A percentile compares a stretch with the other conserved stretches of the same genome.
Evolutionary conservation across 2,888 invertebrate species (phyloP).

Genomic region (Congeria kusceri): DNA sequence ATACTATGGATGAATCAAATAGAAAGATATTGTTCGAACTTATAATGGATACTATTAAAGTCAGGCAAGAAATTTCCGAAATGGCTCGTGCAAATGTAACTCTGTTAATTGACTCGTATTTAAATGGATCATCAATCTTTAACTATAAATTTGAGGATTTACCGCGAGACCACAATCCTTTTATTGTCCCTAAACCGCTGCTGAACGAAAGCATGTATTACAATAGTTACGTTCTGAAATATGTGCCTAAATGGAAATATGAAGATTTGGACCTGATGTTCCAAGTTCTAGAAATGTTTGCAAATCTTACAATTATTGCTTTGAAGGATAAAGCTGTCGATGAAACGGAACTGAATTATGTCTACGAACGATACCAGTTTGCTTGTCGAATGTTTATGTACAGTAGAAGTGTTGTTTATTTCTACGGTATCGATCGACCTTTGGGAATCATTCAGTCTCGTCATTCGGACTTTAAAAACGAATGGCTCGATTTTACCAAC

Average conservation of each 20-base stretch:
- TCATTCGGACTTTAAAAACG: conserved; percentile 47
- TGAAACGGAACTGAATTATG: conserved; percentile 51
- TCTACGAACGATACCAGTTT: conserved; percentile 57
- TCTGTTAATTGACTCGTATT: conserved; percentile 67
- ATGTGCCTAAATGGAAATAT: conserved; percentile 52
- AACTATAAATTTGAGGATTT: conserved; percentile 68
- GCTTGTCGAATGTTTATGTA: conserved; percentile 65
- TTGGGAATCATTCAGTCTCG: conserved; percentile 55
- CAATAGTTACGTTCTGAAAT: conserved; percentile 61
- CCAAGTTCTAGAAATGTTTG: conserved; percentile 37
- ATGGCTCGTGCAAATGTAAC: conserved; percentile 69
- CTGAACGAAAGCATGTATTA: conserved; percentile 66
- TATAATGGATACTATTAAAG: conserved; percentile 59
- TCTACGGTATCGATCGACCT: conserved; percentile 72
- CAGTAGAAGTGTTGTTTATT: conserved; percentile 72
- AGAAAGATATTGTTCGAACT: conserved; percentile 60
- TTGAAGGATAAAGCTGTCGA: conserved; percentile 55
- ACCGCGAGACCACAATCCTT: conserved; percentile 60
- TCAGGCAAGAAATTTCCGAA: conserved; percentile 66
- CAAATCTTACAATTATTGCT: conserved; percentile 53
- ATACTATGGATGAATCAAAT: conserved; percentile 9
- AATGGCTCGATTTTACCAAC: conserved; percentile 52
- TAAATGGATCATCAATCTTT: conserved; percentile 71
- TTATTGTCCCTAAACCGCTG: conserved; percentile 72
- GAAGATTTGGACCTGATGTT: conserved; percentile 58